Percentiles rank a stretch among this genome's conserved stretches.
Conservation (phyloP, 1,140 invertebrate genomes). For the Cydia amplana region DNA sequence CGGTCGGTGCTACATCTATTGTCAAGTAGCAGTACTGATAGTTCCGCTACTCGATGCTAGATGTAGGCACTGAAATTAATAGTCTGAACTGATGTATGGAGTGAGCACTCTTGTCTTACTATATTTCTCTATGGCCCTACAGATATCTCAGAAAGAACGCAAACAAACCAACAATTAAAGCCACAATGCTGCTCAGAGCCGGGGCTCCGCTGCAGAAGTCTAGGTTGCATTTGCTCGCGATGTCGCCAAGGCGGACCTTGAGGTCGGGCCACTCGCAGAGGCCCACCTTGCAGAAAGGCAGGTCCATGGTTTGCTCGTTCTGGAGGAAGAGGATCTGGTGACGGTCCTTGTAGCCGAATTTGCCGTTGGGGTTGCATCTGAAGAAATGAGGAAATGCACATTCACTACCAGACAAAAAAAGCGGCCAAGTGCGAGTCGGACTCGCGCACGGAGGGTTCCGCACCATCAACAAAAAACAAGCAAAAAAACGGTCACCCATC, state of each 20-base stretch:
- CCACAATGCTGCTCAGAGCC: conserved; percentile 42
- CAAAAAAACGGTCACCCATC: no score
- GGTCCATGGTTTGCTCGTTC: conserved; percentile 81
- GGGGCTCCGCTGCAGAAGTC: conserved; percentile 65
- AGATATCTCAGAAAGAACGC: conserved; percentile 40
- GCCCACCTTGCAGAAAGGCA: conserved; percentile 78
- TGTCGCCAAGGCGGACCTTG: conserved; percentile 56
- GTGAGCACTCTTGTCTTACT: no score
- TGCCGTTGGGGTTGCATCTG: conserved; percentile 78
- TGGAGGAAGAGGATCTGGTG: conserved; percentile 83
- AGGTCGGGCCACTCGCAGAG: conserved; percentile 81
- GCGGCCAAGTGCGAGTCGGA: no score
- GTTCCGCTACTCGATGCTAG: no score
- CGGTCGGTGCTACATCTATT: no score
- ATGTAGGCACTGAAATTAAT: no score
- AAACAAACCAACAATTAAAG: conserved; percentile 38
- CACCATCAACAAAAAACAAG: no score
- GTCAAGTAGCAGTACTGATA: no score
- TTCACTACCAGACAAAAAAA: no score
- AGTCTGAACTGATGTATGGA: no score
- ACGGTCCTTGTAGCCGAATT: conserved; percentile 71
- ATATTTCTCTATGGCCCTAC: no score
- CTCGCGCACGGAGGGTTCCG: no score
- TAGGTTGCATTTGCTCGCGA: conserved; percentile 64
- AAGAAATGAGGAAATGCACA: conserved; percentile 46